A percentile compares a stretch with the other conserved stretches of the same genome.
Evolutionary conservation across 2,113 vertebrate species (phyloP).

Genomic region (Panthera leo): DNA sequence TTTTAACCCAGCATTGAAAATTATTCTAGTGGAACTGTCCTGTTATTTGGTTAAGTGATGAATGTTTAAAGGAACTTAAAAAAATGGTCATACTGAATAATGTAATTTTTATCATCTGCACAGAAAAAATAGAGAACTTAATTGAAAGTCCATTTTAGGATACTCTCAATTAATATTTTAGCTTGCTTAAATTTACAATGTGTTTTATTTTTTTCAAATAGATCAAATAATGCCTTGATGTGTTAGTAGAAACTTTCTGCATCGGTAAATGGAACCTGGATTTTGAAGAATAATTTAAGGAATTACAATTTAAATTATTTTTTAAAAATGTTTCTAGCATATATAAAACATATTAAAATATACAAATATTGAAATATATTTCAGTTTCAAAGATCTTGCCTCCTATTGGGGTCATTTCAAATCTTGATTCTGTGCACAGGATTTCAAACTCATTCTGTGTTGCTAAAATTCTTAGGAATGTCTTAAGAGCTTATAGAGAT

Average conservation of each 20-base stretch:
- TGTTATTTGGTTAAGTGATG: slow-evolving; percentile 1
- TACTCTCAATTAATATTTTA: slow-evolving; percentile 37
- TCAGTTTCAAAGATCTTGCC: neutral
- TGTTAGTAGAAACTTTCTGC: neutral
- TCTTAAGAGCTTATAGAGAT: slow-evolving; percentile 15
- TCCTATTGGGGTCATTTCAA: slow-evolving; percentile 24
- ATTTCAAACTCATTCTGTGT: slow-evolving; percentile 58
- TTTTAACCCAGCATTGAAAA: slow-evolving; percentile 38
- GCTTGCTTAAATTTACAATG: slow-evolving; percentile 41
- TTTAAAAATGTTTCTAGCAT: slow-evolving; percentile 23
- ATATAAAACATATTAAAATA: neutral
- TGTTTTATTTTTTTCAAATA: neutral
- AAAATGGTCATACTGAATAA: slow-evolving; percentile 18
- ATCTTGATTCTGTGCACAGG: neutral
- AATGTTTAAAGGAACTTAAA: slow-evolving; percentile 33
- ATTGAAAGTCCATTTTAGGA: slow-evolving; percentile 54
- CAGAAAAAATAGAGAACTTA: slow-evolving; percentile 36
- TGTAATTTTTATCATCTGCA: slow-evolving; percentile 46
- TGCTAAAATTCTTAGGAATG: slow-evolving; percentile 34
- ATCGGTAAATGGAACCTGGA: neutral
- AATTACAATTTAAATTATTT: neutral
- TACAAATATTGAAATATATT: neutral
- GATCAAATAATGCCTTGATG: slow-evolving; percentile 7
- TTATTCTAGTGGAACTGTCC: slow-evolving; percentile 23
- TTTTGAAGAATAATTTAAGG: neutral